A percentile compares a stretch with the other conserved stretches of the same genome.
Evolutionary conservation across 2,113 vertebrate genomes (phyloP).

Genomic region (Pygoscelis antarcticus): DNA sequence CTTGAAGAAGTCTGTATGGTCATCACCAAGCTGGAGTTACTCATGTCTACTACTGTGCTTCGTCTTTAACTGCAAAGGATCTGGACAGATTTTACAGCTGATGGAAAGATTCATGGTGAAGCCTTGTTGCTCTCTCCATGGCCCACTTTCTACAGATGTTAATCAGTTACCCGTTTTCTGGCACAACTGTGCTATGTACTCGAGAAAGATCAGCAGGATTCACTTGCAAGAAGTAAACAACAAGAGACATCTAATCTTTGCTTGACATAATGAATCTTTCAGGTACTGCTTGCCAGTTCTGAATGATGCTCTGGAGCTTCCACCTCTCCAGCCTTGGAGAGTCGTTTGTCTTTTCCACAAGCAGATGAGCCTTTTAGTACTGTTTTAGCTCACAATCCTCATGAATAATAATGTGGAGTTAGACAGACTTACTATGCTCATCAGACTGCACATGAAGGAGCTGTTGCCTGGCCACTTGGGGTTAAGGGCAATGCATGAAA

Average conservation of each 20-base stretch:
- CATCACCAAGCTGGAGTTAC: neutral
- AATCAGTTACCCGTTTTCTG: neutral
- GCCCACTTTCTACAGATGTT: neutral
- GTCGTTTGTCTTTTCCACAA: neutral
- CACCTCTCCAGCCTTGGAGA: neutral
- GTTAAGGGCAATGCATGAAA: neutral
- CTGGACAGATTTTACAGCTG: neutral
- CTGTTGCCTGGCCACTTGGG: neutral
- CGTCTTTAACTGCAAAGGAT: neutral
- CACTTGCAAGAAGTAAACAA: neutral
- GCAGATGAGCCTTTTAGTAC: neutral
- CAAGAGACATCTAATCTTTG: neutral
- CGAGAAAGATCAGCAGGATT: neutral
- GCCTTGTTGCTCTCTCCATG: neutral
- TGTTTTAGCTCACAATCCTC: neutral
- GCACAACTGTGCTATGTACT: neutral
- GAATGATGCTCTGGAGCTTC: neutral
- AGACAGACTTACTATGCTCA: neutral
- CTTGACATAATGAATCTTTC: neutral
- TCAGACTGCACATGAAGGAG: neutral
- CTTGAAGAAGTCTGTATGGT: neutral
- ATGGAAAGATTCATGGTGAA: neutral
- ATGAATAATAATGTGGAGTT: neutral
- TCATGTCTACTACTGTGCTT: neutral
- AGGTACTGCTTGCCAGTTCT: neutral